Evolutionary conservation across 2,888 invertebrate species (phyloP), one percentile per base, ranked within the genome.

Genomic region (Anoplius nigerrimus): DNA sequence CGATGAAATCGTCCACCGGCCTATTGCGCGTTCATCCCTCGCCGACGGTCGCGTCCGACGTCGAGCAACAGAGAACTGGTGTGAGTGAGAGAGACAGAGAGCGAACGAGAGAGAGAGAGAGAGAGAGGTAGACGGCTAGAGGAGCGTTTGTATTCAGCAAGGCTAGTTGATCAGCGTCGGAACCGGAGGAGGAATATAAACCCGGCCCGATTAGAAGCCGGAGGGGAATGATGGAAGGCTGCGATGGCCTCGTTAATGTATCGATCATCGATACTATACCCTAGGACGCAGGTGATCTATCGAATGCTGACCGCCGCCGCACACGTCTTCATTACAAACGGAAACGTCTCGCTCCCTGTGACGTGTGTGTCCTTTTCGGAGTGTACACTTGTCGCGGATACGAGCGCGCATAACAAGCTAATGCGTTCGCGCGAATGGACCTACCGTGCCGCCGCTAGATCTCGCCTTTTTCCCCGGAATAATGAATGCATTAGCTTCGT

Each of bases 251-350:
- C 51, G 64, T 57, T 71, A 65, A 71, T 71, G 61, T 64, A 71
- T 71, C 68, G 71, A 71, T 71, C 68, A 68, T 71, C 64, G 62
- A 71, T 68, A 57, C 13, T 61, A 46, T 48, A 58, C n/a, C 54
- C 58, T 24, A n/a, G 57, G 45, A 51, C 43, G 46, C 66, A 48
- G 34, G 56, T 63, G 68, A 71, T 69, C 71, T 65, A 71, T 71
- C 68, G 71, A 65, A 57, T 64, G 46, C 64, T 57, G 64, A 64
- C 64, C 61, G 22, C 48, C 55, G 45, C 11, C 56, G 52, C 56
- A 68, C 64, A 65, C 53, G 53, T 71, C 71, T 69, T 62, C 68
- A 71, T 71, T 71, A 71, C 48, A 22, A 15, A 24, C 60, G 54
- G 48, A 57, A 57, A 43, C 42, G 21, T 5, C 56, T 57, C 45